Conservation (phyloP, 1,140 invertebrate genomes). For the Nasonia longicornis region DNA sequence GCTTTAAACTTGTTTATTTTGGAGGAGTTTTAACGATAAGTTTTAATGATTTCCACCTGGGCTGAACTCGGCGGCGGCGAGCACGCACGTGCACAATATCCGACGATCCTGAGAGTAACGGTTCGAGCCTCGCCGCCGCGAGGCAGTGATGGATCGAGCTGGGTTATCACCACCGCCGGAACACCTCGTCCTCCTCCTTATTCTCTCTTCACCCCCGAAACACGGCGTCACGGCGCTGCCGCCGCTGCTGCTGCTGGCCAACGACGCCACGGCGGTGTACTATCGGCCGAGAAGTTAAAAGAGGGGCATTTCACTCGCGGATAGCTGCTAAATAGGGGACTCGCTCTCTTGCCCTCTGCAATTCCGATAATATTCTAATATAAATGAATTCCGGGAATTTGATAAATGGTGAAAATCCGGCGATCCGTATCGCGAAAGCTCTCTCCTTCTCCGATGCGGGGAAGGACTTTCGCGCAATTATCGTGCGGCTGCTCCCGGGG, state of each 20-base stretch:
- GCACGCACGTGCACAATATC: constrained; percentile 41
- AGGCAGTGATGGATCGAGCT: constrained; percentile 69
- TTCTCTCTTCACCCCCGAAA: not conserved
- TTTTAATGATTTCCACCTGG: constrained; percentile 46
- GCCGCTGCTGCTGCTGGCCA: not conserved
- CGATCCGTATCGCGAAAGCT: constrained; percentile 35
- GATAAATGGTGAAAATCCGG: constrained; percentile 46
- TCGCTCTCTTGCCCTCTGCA: constrained; percentile 4
- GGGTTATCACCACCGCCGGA: constrained; percentile 67
- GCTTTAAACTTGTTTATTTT: constrained; percentile 43
- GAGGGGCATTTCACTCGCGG: constrained; percentile 57
- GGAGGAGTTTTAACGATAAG: constrained; percentile 47
- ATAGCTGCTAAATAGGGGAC: constrained; percentile 62
- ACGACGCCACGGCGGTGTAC: constrained; percentile 41
- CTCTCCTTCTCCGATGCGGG: not conserved
- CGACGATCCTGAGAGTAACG: constrained; percentile 13
- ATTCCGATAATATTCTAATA: constrained; percentile 46
- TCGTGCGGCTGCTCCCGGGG: not conserved
- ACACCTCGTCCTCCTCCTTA: constrained; percentile 53
- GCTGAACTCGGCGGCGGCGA: constrained; percentile 1
- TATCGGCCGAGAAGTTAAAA: constrained; percentile 60
- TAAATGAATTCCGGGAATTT: constrained; percentile 45
- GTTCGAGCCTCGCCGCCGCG: constrained; percentile 44
- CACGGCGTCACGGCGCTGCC: not conserved
- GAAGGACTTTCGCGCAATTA: constrained; percentile 19